These are phyloP conservation scores for Abramis brama DNA, from an alignment of 2,113 vertebrate species.

Conservation along the genomic window DNA sequence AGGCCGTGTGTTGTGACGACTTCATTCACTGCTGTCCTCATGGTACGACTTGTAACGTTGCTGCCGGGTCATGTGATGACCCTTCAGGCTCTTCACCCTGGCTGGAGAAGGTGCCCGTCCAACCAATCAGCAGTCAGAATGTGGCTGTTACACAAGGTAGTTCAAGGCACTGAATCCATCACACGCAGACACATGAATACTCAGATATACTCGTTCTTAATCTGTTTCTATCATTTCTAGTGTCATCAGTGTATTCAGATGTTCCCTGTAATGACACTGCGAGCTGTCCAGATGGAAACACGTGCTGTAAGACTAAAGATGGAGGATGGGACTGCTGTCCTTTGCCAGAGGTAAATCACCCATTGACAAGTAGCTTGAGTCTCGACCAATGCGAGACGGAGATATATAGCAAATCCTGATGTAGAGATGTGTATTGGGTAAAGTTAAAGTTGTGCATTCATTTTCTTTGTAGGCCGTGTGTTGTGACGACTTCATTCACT, in stretches of 20 bases:
- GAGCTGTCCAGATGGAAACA: slow-evolving; percentile 56
- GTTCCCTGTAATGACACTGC: slow-evolving; percentile 47
- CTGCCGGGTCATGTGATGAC: slow-evolving; percentile 58
- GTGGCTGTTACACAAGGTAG: neutral
- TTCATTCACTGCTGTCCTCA: slow-evolving; percentile 78
- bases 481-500: slow-evolving; percentile 76
- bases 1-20: slow-evolving; percentile 82
- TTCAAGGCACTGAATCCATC: neutral
- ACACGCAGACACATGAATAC: neutral
- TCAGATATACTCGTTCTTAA: neutral
- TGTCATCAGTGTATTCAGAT: neutral
- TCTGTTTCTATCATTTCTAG: slow-evolving; percentile 19
- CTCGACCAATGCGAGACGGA: too few species aligned
- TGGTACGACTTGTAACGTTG: slow-evolving; percentile 69
- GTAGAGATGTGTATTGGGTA: neutral
- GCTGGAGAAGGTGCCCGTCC: slow-evolving; percentile 63
- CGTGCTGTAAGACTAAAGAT: slow-evolving; percentile 57
- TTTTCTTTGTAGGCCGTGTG: slow-evolving; percentile 74
- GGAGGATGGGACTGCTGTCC: slow-evolving; percentile 67
- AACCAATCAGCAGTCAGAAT: slow-evolving; percentile 19
- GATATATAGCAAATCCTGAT: neutral
- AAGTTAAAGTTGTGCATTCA: neutral
- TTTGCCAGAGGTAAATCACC: slow-evolving; percentile 9
- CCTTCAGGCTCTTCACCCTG: slow-evolving; percentile 51
- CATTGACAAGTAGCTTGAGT: slow-evolving; percentile 37